phyloP scores from a whole-genome alignment of 2,113 vertebrate genomes.

The Aptenodytes forsteri region DNA sequence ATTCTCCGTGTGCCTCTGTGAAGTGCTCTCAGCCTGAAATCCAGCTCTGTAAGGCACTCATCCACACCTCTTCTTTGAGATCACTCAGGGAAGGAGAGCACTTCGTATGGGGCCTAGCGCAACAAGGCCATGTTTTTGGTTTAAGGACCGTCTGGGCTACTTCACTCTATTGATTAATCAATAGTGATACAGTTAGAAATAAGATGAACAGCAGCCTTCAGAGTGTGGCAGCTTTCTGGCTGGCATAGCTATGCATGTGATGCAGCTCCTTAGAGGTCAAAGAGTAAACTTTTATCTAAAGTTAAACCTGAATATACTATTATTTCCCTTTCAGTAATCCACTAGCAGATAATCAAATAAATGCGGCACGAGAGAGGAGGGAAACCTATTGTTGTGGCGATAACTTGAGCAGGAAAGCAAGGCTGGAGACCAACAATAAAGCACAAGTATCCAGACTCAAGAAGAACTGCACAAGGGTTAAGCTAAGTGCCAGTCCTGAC shows the following conservation, averaged over 20 bases:
- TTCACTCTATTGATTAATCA: neutral
- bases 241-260: neutral
- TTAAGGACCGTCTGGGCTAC: neutral
- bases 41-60: neutral
- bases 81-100: neutral
- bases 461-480: neutral
- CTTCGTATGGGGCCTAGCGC: accelerated
- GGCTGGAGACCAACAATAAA: neutral
- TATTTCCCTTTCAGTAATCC: neutral
- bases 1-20: neutral
- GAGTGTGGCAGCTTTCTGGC: neutral
- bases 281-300: neutral
- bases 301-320: neutral
- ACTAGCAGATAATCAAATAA: neutral
- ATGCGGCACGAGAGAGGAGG: neutral
- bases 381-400: accelerated
- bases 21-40: neutral
- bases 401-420: neutral
- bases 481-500: neutral
- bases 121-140: neutral
- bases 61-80: neutral
- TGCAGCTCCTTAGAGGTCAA: neutral
- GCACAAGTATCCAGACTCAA: neutral
- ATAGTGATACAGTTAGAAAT: neutral
- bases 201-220: neutral